phyloP scores from a whole-genome alignment of 1,140 invertebrate species.

The Pogonus chalceus region DNA sequence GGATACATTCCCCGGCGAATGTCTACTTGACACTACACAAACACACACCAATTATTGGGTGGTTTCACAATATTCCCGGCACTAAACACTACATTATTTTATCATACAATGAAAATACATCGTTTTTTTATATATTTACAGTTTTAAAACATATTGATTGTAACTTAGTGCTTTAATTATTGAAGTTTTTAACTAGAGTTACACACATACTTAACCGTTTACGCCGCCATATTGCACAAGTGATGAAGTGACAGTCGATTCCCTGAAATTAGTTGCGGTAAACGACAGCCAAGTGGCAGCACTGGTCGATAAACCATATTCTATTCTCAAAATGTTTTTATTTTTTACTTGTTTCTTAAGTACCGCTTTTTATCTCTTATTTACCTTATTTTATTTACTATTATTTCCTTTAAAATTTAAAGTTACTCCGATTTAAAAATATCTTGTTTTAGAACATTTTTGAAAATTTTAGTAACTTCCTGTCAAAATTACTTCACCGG shows the following conservation, averaged over 20 bases:
- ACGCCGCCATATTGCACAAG: conserved; percentile 26
- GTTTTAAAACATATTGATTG: not conserved
- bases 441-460: no score
- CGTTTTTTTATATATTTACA: not conserved
- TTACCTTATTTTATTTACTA: not conserved
- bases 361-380: not conserved
- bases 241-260: conserved; percentile 18
- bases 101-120: not conserved
- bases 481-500: no score
- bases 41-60: conserved; percentile 19
- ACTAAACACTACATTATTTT: conserved; percentile 6
- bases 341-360: not conserved
- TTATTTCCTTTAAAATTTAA: conserved; percentile 6
- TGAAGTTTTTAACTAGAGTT: conserved; percentile 11
- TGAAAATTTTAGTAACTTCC: no score
- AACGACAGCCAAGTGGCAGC: conserved; percentile 8
- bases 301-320: not conserved
- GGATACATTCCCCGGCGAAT: conserved; percentile 28
- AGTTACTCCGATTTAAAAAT: no score
- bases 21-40: conserved; percentile 18
- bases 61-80: conserved; percentile 14
- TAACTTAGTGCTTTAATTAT: not conserved
- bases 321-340: not conserved
- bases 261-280: conserved; percentile 11
- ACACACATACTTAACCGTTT: conserved; percentile 23